A percentile compares a stretch with the other conserved stretches of the same genome.
These are phyloP conservation scores for Brachycybe producta DNA, from an alignment of 2,888 invertebrate species.

Conservation along the genomic window DNA sequence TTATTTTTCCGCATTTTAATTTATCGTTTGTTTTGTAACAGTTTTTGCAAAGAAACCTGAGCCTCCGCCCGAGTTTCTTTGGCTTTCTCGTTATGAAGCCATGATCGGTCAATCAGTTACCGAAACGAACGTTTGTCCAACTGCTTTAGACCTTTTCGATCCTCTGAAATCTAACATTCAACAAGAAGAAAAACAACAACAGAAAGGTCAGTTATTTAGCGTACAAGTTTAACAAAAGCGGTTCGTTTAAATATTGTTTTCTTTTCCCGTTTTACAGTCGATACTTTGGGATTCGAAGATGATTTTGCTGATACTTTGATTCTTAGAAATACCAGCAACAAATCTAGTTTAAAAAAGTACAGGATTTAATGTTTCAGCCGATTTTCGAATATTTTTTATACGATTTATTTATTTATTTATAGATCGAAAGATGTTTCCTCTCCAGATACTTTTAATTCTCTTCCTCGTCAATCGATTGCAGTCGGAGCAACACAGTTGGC, in stretches of 20 bases:
- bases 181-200: neutral
- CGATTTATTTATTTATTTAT: neutral
- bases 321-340: no score
- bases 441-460: conserved; percentile 23
- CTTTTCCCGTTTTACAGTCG: neutral
- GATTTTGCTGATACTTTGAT: conserved; percentile 31
- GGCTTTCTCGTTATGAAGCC: conserved; percentile 7
- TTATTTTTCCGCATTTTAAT: neutral
- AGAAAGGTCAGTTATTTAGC: neutral
- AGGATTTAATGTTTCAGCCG: neutral
- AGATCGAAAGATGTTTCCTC: conserved; percentile 5
- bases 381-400: neutral
- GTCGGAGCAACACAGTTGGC: conserved; percentile 34
- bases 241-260: neutral
- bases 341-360: neutral
- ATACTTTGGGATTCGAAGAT: conserved; percentile 16
- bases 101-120: neutral
- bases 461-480: conserved; percentile 45
- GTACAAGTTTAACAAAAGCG: neutral
- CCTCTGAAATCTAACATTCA: neutral
- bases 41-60: conserved; percentile 2
- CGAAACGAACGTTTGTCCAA: neutral
- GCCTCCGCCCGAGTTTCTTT: neutral
- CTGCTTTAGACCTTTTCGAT: conserved; percentile 9
- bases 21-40: neutral